Evolutionary conservation across 2,797 vertebrate species (phyloP).

Genomic region (Danio aesculapii): DNA sequence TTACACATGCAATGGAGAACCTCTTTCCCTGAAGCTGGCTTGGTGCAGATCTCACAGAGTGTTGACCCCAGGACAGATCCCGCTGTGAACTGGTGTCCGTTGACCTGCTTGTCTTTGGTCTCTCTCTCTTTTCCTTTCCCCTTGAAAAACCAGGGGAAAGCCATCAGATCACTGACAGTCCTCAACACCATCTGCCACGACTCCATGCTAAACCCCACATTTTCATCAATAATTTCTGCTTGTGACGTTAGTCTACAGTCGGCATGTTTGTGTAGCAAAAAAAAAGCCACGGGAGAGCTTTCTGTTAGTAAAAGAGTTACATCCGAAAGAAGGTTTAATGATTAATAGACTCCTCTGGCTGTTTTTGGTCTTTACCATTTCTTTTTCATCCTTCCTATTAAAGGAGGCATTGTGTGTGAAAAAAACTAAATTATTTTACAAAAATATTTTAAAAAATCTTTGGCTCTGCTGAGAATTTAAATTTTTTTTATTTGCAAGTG

Average conservation of each 20-base stretch:
- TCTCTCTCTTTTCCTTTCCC: constrained; percentile 89
- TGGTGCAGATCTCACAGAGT: constrained; percentile 89
- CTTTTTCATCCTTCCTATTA: neutral
- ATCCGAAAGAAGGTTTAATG: constrained; percentile 48
- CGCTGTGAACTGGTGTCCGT: constrained; percentile 85
- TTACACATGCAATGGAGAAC: constrained; percentile 90
- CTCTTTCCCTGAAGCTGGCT: constrained; percentile 87
- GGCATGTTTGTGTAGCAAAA: neutral
- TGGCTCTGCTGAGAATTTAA: no score
- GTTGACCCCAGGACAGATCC: constrained; percentile 85
- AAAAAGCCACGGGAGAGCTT: constrained; percentile 10
- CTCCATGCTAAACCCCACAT: neutral
- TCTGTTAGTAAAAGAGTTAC: constrained; percentile 15
- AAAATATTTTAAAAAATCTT: no score
- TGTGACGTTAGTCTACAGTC: neutral
- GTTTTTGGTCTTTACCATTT: neutral
- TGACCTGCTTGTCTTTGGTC: constrained; percentile 83
- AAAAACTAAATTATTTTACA: neutral
- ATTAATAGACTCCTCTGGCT: constrained; percentile 43
- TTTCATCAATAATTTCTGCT: constrained; percentile 1
- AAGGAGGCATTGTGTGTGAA: neutral
- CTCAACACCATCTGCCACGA: neutral
- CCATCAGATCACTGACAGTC: constrained; percentile 54
- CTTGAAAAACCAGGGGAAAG: constrained; percentile 71
- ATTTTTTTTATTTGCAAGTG: no score